Evolutionary conservation across 1,140 invertebrate species (phyloP).

Genomic region (Drosophila bipectinata): DNA sequence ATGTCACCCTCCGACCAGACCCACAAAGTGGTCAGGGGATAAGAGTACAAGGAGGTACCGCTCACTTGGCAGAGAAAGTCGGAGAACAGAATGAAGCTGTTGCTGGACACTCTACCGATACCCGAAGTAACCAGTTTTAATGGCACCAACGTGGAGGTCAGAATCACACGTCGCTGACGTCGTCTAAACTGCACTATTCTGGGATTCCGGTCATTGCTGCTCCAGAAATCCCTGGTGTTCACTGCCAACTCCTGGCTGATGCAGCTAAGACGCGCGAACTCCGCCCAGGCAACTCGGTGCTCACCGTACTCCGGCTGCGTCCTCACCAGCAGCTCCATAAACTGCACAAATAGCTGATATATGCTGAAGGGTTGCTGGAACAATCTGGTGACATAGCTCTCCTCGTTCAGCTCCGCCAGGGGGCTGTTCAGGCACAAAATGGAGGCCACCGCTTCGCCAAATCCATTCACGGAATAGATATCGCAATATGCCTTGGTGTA

Average conservation of each 20-base stretch:
- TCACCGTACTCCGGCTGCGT: slow-evolving; percentile 63
- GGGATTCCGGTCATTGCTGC: slow-evolving; percentile 61
- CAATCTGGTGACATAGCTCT: slow-evolving; percentile 65
- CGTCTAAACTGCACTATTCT: slow-evolving; percentile 58
- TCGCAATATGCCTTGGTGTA: slow-evolving; percentile 91
- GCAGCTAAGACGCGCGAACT: slow-evolving; percentile 66
- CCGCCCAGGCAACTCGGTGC: slow-evolving; percentile 65
- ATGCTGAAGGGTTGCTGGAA: slow-evolving; percentile 76
- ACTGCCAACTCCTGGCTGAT: slow-evolving; percentile 80
- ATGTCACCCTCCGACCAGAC: slow-evolving; percentile 87
- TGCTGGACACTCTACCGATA: slow-evolving; percentile 85
- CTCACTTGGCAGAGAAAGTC: slow-evolving; percentile 90
- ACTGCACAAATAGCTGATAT: slow-evolving; percentile 72
- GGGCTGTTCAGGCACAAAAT: slow-evolving; percentile 52
- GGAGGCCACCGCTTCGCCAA: slow-evolving; percentile 54
- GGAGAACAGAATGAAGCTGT: slow-evolving; percentile 90
- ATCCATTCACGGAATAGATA: slow-evolving; percentile 88
- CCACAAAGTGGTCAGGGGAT: slow-evolving; percentile 91
- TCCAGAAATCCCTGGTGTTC: slow-evolving; percentile 80
- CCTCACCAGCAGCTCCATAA: slow-evolving; percentile 68
- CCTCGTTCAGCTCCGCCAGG: slow-evolving; percentile 62
- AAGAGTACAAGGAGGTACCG: slow-evolving; percentile 85
- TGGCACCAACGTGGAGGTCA: slow-evolving; percentile 90
- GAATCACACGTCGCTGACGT: slow-evolving; percentile 88
- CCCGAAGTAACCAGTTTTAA: slow-evolving; percentile 85